phyloP scores from a whole-genome alignment of 2,888 invertebrate species.

The Litoditis marina region DNA sequence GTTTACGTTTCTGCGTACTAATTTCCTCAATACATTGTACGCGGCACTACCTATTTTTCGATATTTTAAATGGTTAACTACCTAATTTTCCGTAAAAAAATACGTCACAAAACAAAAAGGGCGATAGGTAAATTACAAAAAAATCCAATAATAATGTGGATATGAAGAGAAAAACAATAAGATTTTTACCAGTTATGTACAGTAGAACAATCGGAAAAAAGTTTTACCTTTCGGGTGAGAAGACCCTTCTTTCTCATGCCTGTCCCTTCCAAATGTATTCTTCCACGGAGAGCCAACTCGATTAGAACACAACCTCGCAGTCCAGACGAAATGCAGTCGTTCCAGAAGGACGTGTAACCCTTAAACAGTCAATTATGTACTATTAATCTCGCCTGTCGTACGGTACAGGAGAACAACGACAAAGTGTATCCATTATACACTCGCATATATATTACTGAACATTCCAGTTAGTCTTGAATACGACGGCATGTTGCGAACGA shows the following conservation, averaged over 20 bases:
- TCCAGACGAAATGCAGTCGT: slow-evolving; percentile 99
- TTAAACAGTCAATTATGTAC: slow-evolving; percentile 65
- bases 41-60: no score
- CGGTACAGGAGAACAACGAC: not conserved
- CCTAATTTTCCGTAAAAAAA: no score
- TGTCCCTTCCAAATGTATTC: slow-evolving; percentile 90
- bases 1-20: no score
- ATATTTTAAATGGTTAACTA: no score
- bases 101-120: no score
- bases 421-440: not conserved
- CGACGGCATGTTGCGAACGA: no score
- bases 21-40: no score
- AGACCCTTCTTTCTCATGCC: slow-evolving; percentile 88
- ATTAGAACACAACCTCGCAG: slow-evolving; percentile 95
- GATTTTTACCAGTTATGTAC: no score
- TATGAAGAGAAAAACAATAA: no score
- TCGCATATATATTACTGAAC: no score
- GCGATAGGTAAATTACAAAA: not conserved
- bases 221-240: slow-evolving; percentile 75
- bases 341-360: slow-evolving; percentile 99
- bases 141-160: not conserved
- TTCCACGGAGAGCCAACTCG: slow-evolving; percentile 87
- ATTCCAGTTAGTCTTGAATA: no score
- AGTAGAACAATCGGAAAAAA: not conserved
- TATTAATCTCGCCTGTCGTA: not conserved